A percentile compares a stretch with the other conserved stretches of the same genome.
phyloP scores from a whole-genome alignment of 64 coral and sea anemone genomes.

The Astreopora myriophthalma region DNA sequence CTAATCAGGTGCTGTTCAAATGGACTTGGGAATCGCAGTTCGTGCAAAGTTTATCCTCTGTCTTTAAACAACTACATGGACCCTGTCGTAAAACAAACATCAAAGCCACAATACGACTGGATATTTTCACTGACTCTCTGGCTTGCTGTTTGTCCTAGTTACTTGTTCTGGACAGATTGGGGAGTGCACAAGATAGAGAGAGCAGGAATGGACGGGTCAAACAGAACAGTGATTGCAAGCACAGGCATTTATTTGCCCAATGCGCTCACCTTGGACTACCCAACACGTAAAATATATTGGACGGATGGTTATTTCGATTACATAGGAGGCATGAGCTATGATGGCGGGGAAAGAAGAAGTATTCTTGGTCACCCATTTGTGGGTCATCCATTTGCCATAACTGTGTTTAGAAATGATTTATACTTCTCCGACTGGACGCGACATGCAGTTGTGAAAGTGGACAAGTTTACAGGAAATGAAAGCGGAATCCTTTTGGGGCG shows the following conservation, averaged over 20 bases:
- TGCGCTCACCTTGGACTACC: slow-evolving; percentile 78
- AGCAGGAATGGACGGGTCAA: slow-evolving; percentile 71
- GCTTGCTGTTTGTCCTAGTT: slow-evolving; percentile 27
- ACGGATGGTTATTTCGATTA: slow-evolving; percentile 78
- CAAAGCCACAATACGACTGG: too few relatives aligned
- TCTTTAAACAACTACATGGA: too few relatives aligned
- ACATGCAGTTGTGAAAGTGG: slow-evolving; percentile 38
- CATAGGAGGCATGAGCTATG: slow-evolving; percentile 65
- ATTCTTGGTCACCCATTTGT: slow-evolving; percentile 45
- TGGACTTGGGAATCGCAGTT: too few relatives aligned
- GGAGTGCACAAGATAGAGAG: slow-evolving; percentile 73
- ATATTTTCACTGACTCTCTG: not conserved
- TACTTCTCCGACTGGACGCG: slow-evolving; percentile 85
- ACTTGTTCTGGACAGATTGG: slow-evolving; percentile 94
- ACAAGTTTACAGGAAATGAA: slow-evolving; percentile 70
- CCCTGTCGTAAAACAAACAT: not conserved
- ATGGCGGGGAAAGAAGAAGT: slow-evolving; percentile 51
- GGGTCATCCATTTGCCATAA: slow-evolving; percentile 73
- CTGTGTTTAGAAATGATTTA: slow-evolving; percentile 53
- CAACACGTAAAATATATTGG: slow-evolving; percentile 80
- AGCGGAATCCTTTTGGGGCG: slow-evolving; percentile 41
- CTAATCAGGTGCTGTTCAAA: too few relatives aligned
- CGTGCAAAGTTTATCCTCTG: too few relatives aligned
- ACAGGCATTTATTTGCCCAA: slow-evolving; percentile 75
- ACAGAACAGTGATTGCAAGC: slow-evolving; percentile 53